A percentile compares a stretch with the other conserved stretches of the same genome.
Conservation (phyloP, 2,113 vertebrate species). For the Alosa alosa region DNA sequence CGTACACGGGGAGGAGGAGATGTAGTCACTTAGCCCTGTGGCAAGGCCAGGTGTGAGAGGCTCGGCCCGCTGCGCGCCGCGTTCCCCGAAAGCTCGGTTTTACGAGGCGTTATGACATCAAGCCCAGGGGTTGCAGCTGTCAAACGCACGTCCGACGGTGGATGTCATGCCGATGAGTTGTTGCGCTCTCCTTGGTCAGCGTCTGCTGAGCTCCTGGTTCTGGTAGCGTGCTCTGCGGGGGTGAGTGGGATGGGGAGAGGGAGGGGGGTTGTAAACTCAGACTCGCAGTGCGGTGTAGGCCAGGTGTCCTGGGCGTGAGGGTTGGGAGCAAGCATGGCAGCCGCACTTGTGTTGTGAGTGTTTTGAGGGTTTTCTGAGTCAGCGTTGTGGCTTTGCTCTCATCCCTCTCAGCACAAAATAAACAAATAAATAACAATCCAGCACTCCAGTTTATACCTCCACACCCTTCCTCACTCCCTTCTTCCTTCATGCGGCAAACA, state of each 20-base stretch:
- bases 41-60: slow-evolving; percentile 30
- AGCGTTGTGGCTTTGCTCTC: slow-evolving; percentile 35
- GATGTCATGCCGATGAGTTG: neutral
- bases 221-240: neutral
- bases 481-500: slow-evolving; percentile 20
- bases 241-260: neutral
- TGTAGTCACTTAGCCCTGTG: slow-evolving; percentile 5
- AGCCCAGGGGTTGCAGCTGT: neutral
- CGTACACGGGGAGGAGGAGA: neutral
- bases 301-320: slow-evolving; percentile 27
- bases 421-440: neutral
- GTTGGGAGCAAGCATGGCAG: neutral
- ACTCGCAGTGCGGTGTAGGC: neutral
- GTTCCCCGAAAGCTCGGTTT: neutral
- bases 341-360: slow-evolving; percentile 30
- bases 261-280: neutral
- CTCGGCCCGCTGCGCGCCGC: neutral
- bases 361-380: slow-evolving; percentile 35
- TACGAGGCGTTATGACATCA: neutral
- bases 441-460: slow-evolving; percentile 11
- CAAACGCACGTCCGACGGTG: neutral
- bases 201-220: neutral
- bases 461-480: slow-evolving; percentile 1
- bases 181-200: neutral
- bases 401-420: slow-evolving; percentile 29